Base-by-base conservation (phyloP, 2,797 vertebrate species). In the Lateolabrax maculatus region DNA sequence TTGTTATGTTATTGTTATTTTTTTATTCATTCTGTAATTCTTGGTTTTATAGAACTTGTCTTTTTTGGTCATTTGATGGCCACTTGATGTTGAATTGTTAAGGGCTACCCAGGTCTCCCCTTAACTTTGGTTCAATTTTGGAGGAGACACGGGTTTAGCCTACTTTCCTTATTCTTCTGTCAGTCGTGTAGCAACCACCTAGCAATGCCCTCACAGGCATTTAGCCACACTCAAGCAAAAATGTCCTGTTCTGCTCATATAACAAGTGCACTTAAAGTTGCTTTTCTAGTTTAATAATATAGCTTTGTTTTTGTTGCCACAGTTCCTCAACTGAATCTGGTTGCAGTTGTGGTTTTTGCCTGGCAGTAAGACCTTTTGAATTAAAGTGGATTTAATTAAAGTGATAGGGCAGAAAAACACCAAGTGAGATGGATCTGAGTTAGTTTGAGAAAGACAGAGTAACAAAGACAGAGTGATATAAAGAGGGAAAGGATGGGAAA, bases 311-410 rank as follows among this genome's bases (percentile, higher is more conserved):
- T 58, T 37, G 11, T 58, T 43, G 1, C 34, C 31, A 52, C 31
- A 58, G 27, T 23, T 70, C 23, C 27, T 27, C 25, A 57, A 25
- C 12, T 60, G 5, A 55, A 53, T 39, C 25, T 55, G 21, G 9
- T 11, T 25, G 9, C 10, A 36, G 57, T 19, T 18, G 41, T 46
- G 12, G 29, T 58, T 31, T 18, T 16, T 34, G 43, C 39, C 44
- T 53, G 29, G 12, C 19, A 27, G 41, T 61, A 13, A 31, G 5
- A 53, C n/a, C 10, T 6, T 67, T 55, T 55, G 6, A 18, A 37
- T 73, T 5, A 41, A 60, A 61, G 19, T 61, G 8, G 25, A 49
- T 73, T 60, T 41, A 34, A 70, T 71, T 16, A 34, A 67, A 70
- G 36, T 4, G 1, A 64, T 36, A 64, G 25, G 12, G 13, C 31